Percentiles rank a stretch among this genome's conserved stretches.
Evolutionary conservation across 1,140 invertebrate genomes (phyloP).

Genomic region (Aphelinus certus): DNA sequence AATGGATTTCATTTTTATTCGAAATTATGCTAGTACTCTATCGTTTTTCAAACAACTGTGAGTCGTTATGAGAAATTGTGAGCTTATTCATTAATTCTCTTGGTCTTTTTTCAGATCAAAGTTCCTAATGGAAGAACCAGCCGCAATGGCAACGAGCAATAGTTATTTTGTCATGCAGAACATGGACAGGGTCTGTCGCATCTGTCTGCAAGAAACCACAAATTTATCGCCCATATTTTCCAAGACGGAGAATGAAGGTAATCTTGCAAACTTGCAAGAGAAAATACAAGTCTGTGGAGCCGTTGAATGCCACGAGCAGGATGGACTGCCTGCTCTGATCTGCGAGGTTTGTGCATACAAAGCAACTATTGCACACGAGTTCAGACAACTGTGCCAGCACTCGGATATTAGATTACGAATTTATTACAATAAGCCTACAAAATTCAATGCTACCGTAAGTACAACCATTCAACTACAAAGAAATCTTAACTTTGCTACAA

Average conservation of each 20-base stretch:
- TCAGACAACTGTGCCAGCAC: constrained; percentile 61
- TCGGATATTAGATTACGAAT: constrained; percentile 58
- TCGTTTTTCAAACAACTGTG: too few species aligned
- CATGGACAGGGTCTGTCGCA: constrained; percentile 59
- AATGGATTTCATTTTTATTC: too few species aligned
- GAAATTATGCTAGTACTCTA: too few species aligned
- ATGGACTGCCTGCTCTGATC: constrained; percentile 61
- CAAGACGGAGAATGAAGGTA: constrained; percentile 45
- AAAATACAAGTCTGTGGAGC: constrained; percentile 61
- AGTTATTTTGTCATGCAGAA: constrained; percentile 56
- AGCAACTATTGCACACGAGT: constrained; percentile 61
- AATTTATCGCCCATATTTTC: constrained; percentile 59
- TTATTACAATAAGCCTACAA: constrained; percentile 59
- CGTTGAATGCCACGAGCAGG: constrained; percentile 59
- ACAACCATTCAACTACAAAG: constrained; percentile 15
- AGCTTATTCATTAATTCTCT: neutral
- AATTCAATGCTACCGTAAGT: constrained; percentile 53
- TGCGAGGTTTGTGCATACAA: constrained; percentile 61
- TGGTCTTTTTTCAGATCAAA: constrained; percentile 27
- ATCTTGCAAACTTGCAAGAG: constrained; percentile 51
- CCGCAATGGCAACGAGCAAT: constrained; percentile 50
- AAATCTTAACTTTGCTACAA: too few species aligned
- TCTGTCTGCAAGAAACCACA: constrained; percentile 58
- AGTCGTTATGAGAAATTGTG: too few species aligned
- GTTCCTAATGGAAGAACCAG: constrained; percentile 28